phyloP scores from a whole-genome alignment of 1,140 invertebrate genomes.

The Piezodorus guildinii region DNA sequence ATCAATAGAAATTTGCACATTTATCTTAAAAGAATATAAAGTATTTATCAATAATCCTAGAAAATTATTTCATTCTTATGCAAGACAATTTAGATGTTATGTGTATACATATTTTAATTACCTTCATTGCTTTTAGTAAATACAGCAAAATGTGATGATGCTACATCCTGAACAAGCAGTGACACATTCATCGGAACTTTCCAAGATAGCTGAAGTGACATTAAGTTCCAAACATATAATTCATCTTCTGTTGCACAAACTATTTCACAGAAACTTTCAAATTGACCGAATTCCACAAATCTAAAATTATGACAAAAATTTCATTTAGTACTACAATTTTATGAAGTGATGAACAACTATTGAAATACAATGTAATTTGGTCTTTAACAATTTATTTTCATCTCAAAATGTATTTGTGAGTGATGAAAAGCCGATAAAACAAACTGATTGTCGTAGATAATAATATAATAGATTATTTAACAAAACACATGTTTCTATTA shows the following conservation, averaged over 20 bases:
- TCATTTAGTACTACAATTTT: neutral
- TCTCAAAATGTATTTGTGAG: too few species aligned
- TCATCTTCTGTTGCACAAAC: slow-evolving; percentile 43
- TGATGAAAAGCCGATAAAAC: too few species aligned
- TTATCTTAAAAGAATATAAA: too few species aligned
- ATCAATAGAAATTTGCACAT: too few species aligned
- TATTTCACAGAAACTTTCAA: slow-evolving; percentile 50
- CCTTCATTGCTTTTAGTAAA: slow-evolving; percentile 45
- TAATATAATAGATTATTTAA: too few species aligned
- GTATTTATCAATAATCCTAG: too few species aligned
- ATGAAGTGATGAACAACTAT: neutral
- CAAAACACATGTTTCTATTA: too few species aligned
- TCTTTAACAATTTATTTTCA: neutral
- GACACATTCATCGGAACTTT: slow-evolving; percentile 42
- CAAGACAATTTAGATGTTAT: too few species aligned
- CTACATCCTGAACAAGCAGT: slow-evolving; percentile 44
- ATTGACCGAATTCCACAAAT: slow-evolving; percentile 49
- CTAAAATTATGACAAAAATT: slow-evolving; percentile 32
- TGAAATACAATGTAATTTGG: neutral
- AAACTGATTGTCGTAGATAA: too few species aligned
- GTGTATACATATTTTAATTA: too few species aligned
- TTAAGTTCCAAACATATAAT: slow-evolving; percentile 58
- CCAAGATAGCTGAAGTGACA: slow-evolving; percentile 49
- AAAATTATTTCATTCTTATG: too few species aligned
- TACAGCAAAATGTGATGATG: slow-evolving; percentile 49